Evolutionary conservation across 2,888 invertebrate species (phyloP).

Genomic region (Cephus nigrinus): DNA sequence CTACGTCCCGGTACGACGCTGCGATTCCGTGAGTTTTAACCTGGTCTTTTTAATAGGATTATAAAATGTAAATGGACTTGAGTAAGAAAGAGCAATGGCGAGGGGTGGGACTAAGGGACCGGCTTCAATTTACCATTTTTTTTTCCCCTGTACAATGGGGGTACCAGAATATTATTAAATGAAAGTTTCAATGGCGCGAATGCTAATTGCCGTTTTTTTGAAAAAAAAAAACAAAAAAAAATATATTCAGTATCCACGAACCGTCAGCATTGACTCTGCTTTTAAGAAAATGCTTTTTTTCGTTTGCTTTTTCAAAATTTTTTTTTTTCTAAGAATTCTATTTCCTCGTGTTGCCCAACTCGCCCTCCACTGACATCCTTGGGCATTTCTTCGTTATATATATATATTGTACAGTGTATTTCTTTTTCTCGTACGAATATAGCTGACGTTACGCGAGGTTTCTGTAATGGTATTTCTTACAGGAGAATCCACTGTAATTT

Average conservation of each 20-base stretch:
- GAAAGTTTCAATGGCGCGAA: background rate
- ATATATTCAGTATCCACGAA: background rate
- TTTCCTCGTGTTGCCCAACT: background rate
- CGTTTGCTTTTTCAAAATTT: background rate
- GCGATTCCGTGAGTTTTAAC: conserved; percentile 37
- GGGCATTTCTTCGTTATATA: too few species aligned
- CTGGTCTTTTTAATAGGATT: conserved; percentile 40
- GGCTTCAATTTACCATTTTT: background rate
- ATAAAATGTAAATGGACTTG: conserved; percentile 45
- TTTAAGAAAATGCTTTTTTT: background rate
- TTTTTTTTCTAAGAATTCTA: background rate
- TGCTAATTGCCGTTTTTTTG: background rate
- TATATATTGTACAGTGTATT: background rate
- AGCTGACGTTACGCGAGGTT: background rate
- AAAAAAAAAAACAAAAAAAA: too few species aligned
- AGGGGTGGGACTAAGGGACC: background rate
- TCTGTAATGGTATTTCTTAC: conserved; percentile 21
- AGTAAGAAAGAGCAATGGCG: background rate
- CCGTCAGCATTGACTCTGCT: background rate
- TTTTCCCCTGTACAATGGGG: background rate
- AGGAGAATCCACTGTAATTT: conserved; percentile 41
- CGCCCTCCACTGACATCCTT: background rate
- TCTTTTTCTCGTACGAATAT: background rate
- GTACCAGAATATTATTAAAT: background rate
- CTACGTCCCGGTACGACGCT: conserved; percentile 20